These are phyloP conservation scores for Elysia crispata DNA, from an alignment of 2,888 invertebrate species.

Conservation along the genomic window DNA sequence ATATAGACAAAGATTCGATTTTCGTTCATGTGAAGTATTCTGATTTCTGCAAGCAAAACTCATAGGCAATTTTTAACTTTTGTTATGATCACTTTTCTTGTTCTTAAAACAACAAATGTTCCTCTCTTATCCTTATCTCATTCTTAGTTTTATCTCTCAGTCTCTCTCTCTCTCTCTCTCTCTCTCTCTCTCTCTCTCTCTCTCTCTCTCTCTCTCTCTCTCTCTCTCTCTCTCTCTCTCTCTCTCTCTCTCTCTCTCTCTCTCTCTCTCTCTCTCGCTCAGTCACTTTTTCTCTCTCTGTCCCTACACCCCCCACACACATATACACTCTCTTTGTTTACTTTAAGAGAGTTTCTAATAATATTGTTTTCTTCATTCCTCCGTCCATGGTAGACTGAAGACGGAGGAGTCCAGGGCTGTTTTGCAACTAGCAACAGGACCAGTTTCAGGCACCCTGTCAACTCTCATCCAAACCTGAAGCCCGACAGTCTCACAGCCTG, in stretches of 20 bases:
- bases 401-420: neutral
- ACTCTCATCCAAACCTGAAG: neutral
- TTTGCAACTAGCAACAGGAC: neutral
- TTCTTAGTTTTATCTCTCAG: neutral
- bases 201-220: no score
- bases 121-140: neutral
- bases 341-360: neutral
- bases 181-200: no score
- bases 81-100: neutral
- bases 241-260: constrained; percentile 24
- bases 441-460: neutral
- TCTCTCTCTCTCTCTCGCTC: constrained; percentile 22
- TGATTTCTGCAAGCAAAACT: neutral
- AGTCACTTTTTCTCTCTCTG: no score
- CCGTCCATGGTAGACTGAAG: neutral
- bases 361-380: no score
- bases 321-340: neutral
- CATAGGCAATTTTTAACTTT: neutral
- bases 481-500: constrained; percentile 24
- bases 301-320: neutral
- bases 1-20: neutral
- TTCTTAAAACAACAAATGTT: neutral
- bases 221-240: neutral
- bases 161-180: neutral
- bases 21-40: neutral